A percentile compares a stretch with the other conserved stretches of the same genome.
Evolutionary conservation across 1,140 invertebrate genomes (phyloP).

Genomic region (Riptortus pedestris): DNA sequence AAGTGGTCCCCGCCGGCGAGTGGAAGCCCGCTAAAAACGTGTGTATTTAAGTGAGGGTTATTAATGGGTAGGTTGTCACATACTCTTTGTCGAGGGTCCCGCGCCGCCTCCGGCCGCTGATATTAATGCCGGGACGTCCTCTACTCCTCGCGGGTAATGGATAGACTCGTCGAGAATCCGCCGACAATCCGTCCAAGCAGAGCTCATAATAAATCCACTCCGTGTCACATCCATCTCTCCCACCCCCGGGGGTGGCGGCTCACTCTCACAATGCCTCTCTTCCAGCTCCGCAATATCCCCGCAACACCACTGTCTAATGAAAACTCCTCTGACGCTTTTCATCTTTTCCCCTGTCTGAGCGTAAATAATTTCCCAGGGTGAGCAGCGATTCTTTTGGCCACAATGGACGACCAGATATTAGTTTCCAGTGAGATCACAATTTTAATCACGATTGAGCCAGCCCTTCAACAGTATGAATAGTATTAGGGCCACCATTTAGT

Average conservation of each 20-base stretch:
- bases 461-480: background rate
- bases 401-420: background rate
- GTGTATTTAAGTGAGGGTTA: conserved; percentile 8
- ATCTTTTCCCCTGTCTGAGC: conserved; percentile 1
- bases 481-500: background rate
- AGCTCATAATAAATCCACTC: conserved; percentile 6
- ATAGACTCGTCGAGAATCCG: conserved; percentile 9
- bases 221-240: conserved; percentile 4
- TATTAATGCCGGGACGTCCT: conserved; percentile 10
- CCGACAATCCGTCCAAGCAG: too few species aligned
- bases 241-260: background rate
- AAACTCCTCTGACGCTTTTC: conserved; percentile 3
- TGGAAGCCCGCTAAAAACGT: conserved; percentile 10
- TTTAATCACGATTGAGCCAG: conserved; percentile 8
- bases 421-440: conserved; percentile 5
- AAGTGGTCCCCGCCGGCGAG: background rate
- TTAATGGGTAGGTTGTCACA: conserved; percentile 1
- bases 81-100: conserved; percentile 3
- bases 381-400: background rate
- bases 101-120: too few species aligned
- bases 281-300: conserved; percentile 6
- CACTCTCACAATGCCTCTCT: too few species aligned
- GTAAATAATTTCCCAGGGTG: background rate
- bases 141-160: conserved; percentile 2
- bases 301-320: background rate